phyloP scores from a whole-genome alignment of 2,888 invertebrate species.

The Atethmia centrago region DNA sequence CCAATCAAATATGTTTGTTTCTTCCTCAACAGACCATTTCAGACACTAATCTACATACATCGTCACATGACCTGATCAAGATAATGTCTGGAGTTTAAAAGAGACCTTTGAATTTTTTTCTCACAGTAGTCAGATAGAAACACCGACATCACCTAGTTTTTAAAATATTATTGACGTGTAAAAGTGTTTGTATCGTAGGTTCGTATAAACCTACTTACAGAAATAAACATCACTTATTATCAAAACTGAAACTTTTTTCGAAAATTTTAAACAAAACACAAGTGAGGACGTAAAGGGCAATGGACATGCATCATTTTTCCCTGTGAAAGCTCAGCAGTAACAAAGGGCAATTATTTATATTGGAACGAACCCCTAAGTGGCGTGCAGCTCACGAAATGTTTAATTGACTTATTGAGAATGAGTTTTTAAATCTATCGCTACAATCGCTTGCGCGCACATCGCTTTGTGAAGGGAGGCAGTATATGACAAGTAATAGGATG shows the following conservation, averaged over 20 bases:
- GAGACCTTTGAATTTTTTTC: background rate
- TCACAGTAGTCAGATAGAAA: background rate
- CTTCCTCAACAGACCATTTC: background rate
- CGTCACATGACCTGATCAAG: background rate
- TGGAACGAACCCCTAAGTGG: slow-evolving; percentile 85
- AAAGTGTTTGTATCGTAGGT: background rate
- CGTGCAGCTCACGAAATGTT: slow-evolving; percentile 86
- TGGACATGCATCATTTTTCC: slow-evolving; percentile 68
- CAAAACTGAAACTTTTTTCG: background rate
- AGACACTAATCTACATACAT: background rate
- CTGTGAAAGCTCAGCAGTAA: slow-evolving; percentile 79
- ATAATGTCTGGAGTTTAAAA: background rate
- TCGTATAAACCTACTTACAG: background rate
- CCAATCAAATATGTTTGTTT: background rate
- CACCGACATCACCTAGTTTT: background rate
- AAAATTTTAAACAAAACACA: background rate
- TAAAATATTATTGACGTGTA: background rate
- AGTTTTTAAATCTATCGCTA: slow-evolving; percentile 85
- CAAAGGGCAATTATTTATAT: slow-evolving; percentile 88
- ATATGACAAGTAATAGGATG: slow-evolving; percentile 65
- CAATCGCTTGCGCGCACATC: slow-evolving; percentile 83
- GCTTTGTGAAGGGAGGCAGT: slow-evolving; percentile 68
- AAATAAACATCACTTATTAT: background rate
- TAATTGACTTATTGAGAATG: slow-evolving; percentile 91
- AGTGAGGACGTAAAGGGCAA: slow-evolving; percentile 25